A percentile compares a stretch with the other conserved stretches of the same genome.
Evolutionary conservation across 2,113 vertebrate species (phyloP).

Genomic region (Suncus etruscus): DNA sequence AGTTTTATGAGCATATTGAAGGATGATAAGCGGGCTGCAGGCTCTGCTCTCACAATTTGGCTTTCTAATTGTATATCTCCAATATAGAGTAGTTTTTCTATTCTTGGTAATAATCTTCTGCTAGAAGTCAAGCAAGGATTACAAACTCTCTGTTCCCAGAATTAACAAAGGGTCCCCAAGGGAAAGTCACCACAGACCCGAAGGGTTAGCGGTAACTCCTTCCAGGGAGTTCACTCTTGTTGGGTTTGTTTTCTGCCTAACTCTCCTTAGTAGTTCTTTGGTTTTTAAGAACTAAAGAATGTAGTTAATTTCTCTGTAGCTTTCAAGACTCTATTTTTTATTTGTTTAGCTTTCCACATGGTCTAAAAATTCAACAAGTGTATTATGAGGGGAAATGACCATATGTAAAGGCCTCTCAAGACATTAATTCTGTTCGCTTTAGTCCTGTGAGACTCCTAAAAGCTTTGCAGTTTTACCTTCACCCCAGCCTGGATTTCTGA

Average conservation of each 20-base stretch:
- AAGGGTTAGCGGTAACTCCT: neutral
- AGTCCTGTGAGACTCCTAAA: neutral
- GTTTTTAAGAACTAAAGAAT: slow-evolving; percentile 11
- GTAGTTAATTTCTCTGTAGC: neutral
- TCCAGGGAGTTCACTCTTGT: neutral
- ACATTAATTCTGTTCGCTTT: neutral
- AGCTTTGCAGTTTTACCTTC: neutral
- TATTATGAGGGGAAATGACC: neutral
- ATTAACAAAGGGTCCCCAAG: neutral
- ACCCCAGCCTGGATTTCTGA: neutral
- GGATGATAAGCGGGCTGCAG: neutral
- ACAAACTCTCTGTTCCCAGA: neutral
- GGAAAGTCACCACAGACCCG: neutral
- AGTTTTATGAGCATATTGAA: neutral
- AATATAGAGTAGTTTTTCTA: neutral
- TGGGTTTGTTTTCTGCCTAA: neutral
- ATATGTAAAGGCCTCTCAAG: neutral
- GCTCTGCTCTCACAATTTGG: neutral
- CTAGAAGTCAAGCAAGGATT: neutral
- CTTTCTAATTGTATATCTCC: neutral
- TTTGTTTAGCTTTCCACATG: neutral
- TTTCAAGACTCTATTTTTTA: neutral
- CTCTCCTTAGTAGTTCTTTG: neutral
- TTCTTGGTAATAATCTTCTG: neutral
- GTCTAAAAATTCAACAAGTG: neutral